Conservation (phyloP, 2,888 invertebrate species). For the Hydroisotoma schaefferi region DNA sequence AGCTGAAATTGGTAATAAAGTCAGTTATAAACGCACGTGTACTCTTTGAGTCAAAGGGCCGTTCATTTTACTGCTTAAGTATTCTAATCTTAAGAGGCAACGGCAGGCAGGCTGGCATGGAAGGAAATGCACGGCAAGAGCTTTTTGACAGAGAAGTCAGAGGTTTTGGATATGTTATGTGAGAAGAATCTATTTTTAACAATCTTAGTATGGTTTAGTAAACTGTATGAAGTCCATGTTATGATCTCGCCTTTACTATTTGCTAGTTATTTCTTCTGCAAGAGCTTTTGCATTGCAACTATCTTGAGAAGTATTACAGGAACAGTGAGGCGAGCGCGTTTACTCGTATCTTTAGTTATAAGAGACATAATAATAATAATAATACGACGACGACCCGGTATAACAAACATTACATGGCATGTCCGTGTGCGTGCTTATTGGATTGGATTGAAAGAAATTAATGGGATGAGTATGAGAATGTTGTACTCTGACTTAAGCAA, state of each 20-base stretch:
- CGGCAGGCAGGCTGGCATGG: conserved; percentile 3
- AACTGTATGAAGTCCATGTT: conserved; percentile 1
- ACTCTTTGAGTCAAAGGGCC: conserved; percentile 4
- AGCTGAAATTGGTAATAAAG: conserved; percentile 19
- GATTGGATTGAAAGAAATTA: conserved; percentile 48
- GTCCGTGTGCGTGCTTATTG: conserved; percentile 45
- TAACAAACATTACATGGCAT: conserved; percentile 8
- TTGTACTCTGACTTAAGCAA: conserved; percentile 16
- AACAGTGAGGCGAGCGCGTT: not conserved
- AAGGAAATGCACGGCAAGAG: conserved; percentile 9
- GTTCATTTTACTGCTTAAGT: conserved; percentile 1
- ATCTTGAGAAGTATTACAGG: no score
- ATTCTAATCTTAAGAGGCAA: not conserved
- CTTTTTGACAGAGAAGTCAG: conserved; percentile 36
- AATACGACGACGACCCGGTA: conserved; percentile 1
- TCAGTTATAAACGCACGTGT: conserved; percentile 24
- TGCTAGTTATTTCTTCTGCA: no score
- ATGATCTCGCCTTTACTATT: conserved; percentile 8
- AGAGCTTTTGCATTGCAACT: no score
- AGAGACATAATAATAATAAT: not conserved
- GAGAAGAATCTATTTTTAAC: conserved; percentile 40
- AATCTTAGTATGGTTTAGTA: conserved; percentile 2
- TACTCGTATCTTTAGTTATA: no score
- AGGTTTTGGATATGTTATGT: conserved; percentile 21
- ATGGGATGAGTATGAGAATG: conserved; percentile 46